phyloP scores from a whole-genome alignment of 2,888 invertebrate species.

The Acrocyrtus sp. region DNA sequence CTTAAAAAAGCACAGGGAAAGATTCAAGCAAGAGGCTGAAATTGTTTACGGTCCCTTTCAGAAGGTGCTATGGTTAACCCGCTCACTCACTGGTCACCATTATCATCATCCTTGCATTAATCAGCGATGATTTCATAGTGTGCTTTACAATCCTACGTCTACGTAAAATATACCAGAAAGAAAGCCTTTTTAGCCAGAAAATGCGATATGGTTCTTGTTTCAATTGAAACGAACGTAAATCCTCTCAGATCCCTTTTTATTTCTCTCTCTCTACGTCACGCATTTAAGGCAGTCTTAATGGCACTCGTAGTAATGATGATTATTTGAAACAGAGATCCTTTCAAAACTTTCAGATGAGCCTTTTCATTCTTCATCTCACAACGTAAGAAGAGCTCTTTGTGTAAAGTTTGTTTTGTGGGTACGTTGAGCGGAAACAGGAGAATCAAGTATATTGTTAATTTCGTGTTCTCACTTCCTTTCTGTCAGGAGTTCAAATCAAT shows the following conservation, averaged over 20 bases:
- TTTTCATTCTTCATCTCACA: slow-evolving; percentile 47
- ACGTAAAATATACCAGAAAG: neutral
- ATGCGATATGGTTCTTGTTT: slow-evolving; percentile 14
- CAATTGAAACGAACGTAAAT: slow-evolving; percentile 17
- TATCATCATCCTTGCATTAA: slow-evolving; percentile 4
- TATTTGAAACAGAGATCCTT: slow-evolving; percentile 29
- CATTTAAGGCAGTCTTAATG: too few species aligned
- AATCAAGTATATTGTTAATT: too few species aligned
- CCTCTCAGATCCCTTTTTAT: neutral
- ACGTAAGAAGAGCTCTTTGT: slow-evolving; percentile 28
- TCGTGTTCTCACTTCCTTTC: too few species aligned
- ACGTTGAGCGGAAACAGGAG: too few species aligned
- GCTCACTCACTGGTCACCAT: slow-evolving; percentile 48
- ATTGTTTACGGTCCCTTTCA: slow-evolving; percentile 52
- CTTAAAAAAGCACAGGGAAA: slow-evolving; percentile 30
- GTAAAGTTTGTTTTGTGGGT: too few species aligned
- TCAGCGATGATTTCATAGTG: neutral
- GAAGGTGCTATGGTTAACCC: slow-evolving; percentile 49
- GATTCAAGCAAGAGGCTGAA: slow-evolving; percentile 35
- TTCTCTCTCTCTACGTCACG: slow-evolving; percentile 48
- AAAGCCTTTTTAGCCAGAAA: slow-evolving; percentile 11
- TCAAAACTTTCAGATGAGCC: slow-evolving; percentile 33
- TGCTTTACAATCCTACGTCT: neutral
- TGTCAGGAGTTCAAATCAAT: too few species aligned
- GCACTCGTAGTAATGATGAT: slow-evolving; percentile 33